Base-by-base conservation (phyloP, 1,140 invertebrate genomes). In the Lepeophtheirus salmonis region DNA sequence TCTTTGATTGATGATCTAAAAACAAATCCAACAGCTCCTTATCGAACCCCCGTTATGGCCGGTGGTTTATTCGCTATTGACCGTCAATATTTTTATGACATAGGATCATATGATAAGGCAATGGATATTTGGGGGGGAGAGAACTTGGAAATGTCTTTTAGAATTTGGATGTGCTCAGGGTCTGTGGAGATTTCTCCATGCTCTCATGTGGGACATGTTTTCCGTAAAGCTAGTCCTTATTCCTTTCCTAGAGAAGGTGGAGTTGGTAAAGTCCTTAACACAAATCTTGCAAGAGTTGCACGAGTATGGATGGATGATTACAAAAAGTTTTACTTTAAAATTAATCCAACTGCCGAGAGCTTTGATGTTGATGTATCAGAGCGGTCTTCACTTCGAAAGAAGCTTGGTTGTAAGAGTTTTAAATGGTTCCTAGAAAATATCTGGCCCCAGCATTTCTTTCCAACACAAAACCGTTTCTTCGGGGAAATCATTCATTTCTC, bases 81-180 rank as follows among this genome's bases (percentile, higher is more conserved):
- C 77, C 83, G 3, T n/a, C 6, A 41, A 10, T 41, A 41, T n/a
- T 41, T 41, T 41, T 41, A 41, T n/a, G 6, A 6, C 30, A 41
- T 41, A n/a, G n/a, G n/a, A n/a, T n/a, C n/a, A 96, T 96, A 68
- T 91, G 97, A 68, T 79, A 83, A 51, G 76, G 82, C 52, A 89
- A 90, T 85, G 79, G n/a, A 81, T 63, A 85, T 94, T 48, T 95
- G 89, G 89, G 91, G 90, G 2, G 89, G 87, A 0, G 90, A 92
- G 71, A 98, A 99, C 73, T 76, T 99, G 22, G 96, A 99, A 73
- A 76, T 99, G 68, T 97, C 91, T 1, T 81, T 85, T 64, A 74
- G 90, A 69, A 81, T 94, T 0, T 98, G 96, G 95, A 91, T 95
- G 74, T 99, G 94, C 70, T 95, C 94, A 0, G 95, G n/a, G 0